A percentile compares a stretch with the other conserved stretches of the same genome.
These are phyloP conservation scores for Drosophila setosimentum DNA, from an alignment of 2,888 invertebrate genomes.

Conservation along the genomic window DNA sequence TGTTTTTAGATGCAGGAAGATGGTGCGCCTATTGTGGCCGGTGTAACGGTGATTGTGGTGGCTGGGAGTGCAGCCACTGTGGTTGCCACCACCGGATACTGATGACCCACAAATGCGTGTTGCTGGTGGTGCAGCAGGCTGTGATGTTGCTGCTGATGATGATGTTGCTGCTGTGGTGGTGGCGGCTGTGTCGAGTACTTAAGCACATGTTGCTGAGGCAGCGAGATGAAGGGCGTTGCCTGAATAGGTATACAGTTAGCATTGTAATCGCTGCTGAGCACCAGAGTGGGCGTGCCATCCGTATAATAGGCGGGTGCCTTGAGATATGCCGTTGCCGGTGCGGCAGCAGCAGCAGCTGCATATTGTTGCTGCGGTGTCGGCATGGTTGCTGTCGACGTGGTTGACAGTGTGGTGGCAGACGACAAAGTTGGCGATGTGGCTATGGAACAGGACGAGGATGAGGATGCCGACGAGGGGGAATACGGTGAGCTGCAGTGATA, in stretches of 20 bases:
- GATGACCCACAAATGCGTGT: conserved; percentile 57
- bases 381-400: conserved; percentile 83
- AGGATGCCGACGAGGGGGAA: conserved; percentile 82
- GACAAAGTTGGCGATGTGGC: conserved; percentile 80
- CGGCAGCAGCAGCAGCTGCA: conserved; percentile 55
- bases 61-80: conserved; percentile 72
- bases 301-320: conserved; percentile 77
- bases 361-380: conserved; percentile 79
- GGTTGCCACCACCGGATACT: conserved; percentile 70
- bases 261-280: conserved; percentile 81
- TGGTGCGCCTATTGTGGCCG: conserved; percentile 67
- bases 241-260: conserved; percentile 83
- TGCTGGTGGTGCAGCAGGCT: conserved; percentile 65
- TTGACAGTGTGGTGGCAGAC: conserved; percentile 80
- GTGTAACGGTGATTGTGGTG: conserved; percentile 69
- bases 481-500: conserved; percentile 80
- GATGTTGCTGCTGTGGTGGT: conserved; percentile 20
- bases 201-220: conserved; percentile 68
- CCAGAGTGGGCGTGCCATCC: conserved; percentile 77
- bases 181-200: conserved; percentile 64
- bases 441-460: conserved; percentile 82
- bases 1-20: conserved; percentile 68
- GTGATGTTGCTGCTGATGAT: conserved; percentile 60
- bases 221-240: conserved; percentile 72
- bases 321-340: conserved; percentile 65